Conservation (phyloP, 2,113 vertebrate genomes). For the Chamaetylas fuelleborni region DNA sequence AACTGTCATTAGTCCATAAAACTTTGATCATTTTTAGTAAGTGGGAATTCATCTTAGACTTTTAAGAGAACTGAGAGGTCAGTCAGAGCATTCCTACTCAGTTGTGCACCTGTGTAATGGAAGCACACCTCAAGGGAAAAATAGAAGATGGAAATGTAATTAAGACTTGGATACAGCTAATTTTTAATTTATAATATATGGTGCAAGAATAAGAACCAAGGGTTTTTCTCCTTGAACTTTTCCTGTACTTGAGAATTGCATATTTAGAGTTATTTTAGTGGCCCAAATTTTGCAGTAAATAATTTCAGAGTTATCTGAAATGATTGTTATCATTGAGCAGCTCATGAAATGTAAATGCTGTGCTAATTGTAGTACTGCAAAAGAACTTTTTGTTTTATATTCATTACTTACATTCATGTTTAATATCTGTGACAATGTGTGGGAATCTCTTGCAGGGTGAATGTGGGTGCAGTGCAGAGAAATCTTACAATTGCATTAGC, state of each 20-base stretch:
- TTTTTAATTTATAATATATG: neutral
- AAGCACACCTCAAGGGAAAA: neutral
- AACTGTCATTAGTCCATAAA: conserved; percentile 59
- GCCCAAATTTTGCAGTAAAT: neutral
- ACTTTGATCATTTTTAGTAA: conserved; percentile 50
- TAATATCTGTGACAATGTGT: neutral
- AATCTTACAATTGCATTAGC: neutral
- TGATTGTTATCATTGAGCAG: neutral
- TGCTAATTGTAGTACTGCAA: neutral
- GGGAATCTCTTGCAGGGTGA: neutral
- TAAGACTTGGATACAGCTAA: neutral
- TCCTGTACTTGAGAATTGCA: neutral
- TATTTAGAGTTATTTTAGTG: neutral
- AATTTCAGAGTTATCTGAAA: neutral
- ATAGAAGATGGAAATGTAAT: neutral
- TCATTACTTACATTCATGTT: neutral
- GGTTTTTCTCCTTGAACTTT: neutral
- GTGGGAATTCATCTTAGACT: conserved; percentile 35
- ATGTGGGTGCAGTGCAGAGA: neutral
- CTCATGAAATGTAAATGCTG: neutral
- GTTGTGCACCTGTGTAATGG: neutral
- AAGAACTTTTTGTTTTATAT: neutral
- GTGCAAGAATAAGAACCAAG: neutral
- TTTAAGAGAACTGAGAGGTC: conserved; percentile 45
- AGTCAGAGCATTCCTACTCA: neutral